phyloP scores from a whole-genome alignment of 1,140 invertebrate genomes.

The Drosophila seguyi region DNA sequence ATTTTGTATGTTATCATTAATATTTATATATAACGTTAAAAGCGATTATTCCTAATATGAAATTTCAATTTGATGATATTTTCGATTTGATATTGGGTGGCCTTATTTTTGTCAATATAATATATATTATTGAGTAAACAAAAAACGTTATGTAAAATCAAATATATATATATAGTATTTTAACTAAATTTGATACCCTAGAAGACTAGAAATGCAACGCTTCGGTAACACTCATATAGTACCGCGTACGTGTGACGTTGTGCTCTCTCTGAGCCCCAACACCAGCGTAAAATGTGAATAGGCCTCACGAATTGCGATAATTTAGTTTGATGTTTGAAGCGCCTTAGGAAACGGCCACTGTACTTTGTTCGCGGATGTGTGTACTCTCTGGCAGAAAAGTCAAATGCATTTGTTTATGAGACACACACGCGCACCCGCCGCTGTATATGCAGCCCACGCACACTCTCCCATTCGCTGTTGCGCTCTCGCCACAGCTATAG shows the following conservation, averaged over 20 bases:
- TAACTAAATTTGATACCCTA: slow-evolving; percentile 1
- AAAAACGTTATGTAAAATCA: background rate
- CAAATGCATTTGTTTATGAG: slow-evolving; percentile 66
- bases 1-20: too few species aligned
- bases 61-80: too few species aligned
- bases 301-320: background rate
- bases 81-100: background rate
- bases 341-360: slow-evolving; percentile 13
- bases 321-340: slow-evolving; percentile 10
- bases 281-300: slow-evolving; percentile 1
- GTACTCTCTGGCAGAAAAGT: slow-evolving; percentile 37
- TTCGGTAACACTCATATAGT: background rate
- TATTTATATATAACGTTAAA: too few species aligned
- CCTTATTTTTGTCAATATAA: background rate
- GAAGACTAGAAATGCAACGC: slow-evolving; percentile 5
- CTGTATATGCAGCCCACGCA: slow-evolving; percentile 17
- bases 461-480: slow-evolving; percentile 14
- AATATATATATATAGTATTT: background rate
- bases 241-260: background rate
- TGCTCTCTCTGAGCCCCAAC: background rate
- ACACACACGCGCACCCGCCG: slow-evolving; percentile 35
- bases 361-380: slow-evolving; percentile 26
- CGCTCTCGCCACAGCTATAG: slow-evolving; percentile 6
- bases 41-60: too few species aligned
- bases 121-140: background rate